Base-by-base conservation (phyloP, 1,140 invertebrate species). In the Laupala kohalensis region DNA sequence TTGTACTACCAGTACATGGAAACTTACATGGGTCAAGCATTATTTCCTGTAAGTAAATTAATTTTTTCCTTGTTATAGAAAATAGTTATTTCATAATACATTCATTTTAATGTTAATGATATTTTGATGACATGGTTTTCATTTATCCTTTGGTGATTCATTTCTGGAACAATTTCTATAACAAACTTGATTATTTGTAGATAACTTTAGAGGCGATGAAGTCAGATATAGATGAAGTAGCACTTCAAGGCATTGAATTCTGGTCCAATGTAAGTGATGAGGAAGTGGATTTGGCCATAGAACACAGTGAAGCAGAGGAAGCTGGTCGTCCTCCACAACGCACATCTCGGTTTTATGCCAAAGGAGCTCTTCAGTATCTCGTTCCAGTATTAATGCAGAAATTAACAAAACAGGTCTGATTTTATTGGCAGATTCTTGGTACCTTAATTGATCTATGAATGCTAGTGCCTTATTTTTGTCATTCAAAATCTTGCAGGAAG, bases 181-280 rank as follows among this genome's bases (percentile, higher is more conserved):
- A 26, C 23, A 15, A 23, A 66, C 23, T 66, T 9, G 23, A 9
- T 2, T 53, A 53, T 19, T 53, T 76, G 30, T 76, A 91, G 88
- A 99, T 99, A 73, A 98, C 98, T 19, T 84, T 99, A 79, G 94
- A 98, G 82, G 97, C 97, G 19, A 99, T 99, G 95, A 97, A 97
- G 82, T 95, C 92, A 62, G 93, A 96, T 64, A 89, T 92, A 72
- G 96, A 99, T 83, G 95, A 98, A 75, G 91, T 99, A 65, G 91
- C 95, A 27, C 84, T 99, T 63, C 98, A 99, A 84, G 98, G 98
- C 75, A 99, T 99, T 81, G 98, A 99, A 81, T 99, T 99, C 83
- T 99, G 98, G 98, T 99, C 97, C 0, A 99, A 97, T 78, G 97
- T 99, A 0, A 97, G 97, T 78, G 98, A 99, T 83, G 97, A 99